Conservation (phyloP, 2,113 vertebrate genomes). For the Irena cyanogastra region DNA sequence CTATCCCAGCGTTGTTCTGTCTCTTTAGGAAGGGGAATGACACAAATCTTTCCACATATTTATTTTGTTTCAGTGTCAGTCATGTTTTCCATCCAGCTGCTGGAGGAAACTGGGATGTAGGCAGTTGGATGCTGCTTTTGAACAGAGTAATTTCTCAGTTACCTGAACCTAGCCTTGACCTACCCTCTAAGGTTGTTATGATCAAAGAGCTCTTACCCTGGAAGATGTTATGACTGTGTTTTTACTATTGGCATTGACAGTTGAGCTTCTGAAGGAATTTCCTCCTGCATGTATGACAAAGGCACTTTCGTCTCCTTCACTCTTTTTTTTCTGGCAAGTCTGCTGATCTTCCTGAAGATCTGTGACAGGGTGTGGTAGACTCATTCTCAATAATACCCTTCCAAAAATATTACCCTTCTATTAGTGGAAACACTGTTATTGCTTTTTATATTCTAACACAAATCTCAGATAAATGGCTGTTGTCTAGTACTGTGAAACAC, state of each 20-base stretch:
- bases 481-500: background rate
- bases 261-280: conserved; percentile 39
- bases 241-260: conserved; percentile 14
- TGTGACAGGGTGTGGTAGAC: conserved; percentile 54
- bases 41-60: background rate
- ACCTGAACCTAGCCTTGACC: conserved; percentile 1
- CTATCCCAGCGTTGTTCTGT: background rate
- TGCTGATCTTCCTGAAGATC: conserved; percentile 24
- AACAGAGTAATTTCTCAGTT: background rate
- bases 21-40: background rate
- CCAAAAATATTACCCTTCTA: conserved; percentile 47
- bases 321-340: conserved; percentile 3
- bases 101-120: background rate
- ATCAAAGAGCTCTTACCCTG: background rate
- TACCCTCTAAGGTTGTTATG: background rate
- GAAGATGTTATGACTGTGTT: background rate
- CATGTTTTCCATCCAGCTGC: background rate
- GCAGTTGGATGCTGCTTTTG: background rate
- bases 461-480: background rate
- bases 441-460: conserved; percentile 11
- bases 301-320: background rate
- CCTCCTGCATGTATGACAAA: conserved; percentile 6
- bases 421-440: background rate
- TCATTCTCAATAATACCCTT: conserved; percentile 57
- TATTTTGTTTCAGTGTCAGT: background rate